Evolutionary conservation across 2,888 invertebrate genomes (phyloP), one percentile per base, ranked within the genome.

Genomic region (Cepaea hortensis): DNA sequence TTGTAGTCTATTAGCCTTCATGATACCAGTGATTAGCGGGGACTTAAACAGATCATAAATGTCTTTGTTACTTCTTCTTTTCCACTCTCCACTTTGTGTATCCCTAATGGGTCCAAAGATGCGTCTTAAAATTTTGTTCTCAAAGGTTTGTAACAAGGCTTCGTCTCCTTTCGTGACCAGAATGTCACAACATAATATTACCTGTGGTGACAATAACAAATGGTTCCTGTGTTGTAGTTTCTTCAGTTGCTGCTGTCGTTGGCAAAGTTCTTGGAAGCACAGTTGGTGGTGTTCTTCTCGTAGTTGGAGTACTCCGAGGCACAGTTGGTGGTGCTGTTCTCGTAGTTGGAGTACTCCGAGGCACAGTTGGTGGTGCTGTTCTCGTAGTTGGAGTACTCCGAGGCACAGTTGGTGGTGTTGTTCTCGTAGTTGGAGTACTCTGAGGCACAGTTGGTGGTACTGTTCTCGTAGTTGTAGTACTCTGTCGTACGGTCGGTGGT

Each of bases 271-370:
- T 80, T 1, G 61, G 18, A 1, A 4, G 50, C 20, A 20, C 20
- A 50, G 61, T 80, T 80, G 80, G 46, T 80, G 80, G 46, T 55
- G 48, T 48, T 13, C 13, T 80, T 18, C 20, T 68, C 73, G 35
- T 35, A 35, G 35, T 35, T 35, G 35, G 0, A 35, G 35, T 35
- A 35, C 35, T 35, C 35, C 35, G 35, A 35, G 35, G 35, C 35
- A 35, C 35, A 35, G 61, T 46, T 61, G 13, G 20, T 72, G 3
- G 46, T 55, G 48, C 2, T 13, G 1, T 80, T 18, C 20, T 68
- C 73, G 35, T 35, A 35, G 35, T 35, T 35, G 35, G 0, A 35
- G 35, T 35, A 35, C 35, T 35, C 35, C 35, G 35, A 35, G 35
- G 35, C 35, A 35, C 35, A 35, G 61, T 46, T 61, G 13, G 20